A percentile compares a stretch with the other conserved stretches of the same genome.
phyloP scores from a whole-genome alignment of 1,140 invertebrate genomes.

The Drosophila chauvacae region DNA sequence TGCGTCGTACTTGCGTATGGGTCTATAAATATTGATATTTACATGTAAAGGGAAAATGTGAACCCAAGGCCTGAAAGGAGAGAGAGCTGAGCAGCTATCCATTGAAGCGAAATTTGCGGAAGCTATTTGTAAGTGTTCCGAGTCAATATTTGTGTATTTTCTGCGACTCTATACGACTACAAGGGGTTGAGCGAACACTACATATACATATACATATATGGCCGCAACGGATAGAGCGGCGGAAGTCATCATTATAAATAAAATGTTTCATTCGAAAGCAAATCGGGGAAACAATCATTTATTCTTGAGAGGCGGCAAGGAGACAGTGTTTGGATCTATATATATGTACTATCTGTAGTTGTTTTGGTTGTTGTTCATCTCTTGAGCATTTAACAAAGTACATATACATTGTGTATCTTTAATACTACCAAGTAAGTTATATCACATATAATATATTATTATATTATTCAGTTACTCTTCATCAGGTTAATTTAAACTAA shows the following conservation, averaged over 20 bases:
- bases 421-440: neutral
- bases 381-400: neutral
- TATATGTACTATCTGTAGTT: neutral
- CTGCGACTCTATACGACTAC: slow-evolving; percentile 20
- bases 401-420: neutral
- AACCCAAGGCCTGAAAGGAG: slow-evolving; percentile 11
- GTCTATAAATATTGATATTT: slow-evolving; percentile 47
- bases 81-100: slow-evolving; percentile 21
- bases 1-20: neutral
- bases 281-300: slow-evolving; percentile 67
- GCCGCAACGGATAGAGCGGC: slow-evolving; percentile 28
- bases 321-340: slow-evolving; percentile 1
- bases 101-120: slow-evolving; percentile 67
- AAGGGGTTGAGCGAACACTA: slow-evolving; percentile 25
- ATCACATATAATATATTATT: neutral
- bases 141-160: slow-evolving; percentile 60
- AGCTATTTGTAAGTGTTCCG: slow-evolving; percentile 67
- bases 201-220: neutral
- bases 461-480: too few species aligned
- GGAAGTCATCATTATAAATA: slow-evolving; percentile 81
- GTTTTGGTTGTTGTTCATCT: neutral
- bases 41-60: slow-evolving; percentile 14
- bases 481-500: neutral
- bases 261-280: slow-evolving; percentile 66
- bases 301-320: slow-evolving; percentile 36